Evolutionary conservation across 2,888 invertebrate genomes (phyloP), one percentile per base, ranked within the genome.

Genomic region (Zeuzera pyrina): DNA sequence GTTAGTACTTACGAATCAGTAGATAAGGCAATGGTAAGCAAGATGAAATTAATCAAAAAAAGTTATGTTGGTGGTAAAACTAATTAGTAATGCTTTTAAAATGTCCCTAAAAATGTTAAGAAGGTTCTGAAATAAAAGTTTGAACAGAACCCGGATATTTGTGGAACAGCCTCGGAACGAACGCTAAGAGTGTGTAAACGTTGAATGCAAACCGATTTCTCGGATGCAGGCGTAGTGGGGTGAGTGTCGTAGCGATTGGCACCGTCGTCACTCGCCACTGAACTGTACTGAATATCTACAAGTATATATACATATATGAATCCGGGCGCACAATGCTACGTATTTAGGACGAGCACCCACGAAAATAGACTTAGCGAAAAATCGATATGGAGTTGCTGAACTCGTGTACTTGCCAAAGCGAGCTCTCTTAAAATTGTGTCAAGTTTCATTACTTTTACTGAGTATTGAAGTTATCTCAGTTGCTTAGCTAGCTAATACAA

Each of bases 331-430:
- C 60, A 66, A 68, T 63, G 45, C 47, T 43, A 40, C 55, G 59
- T 54, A 64, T 70, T 68, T 55, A 60, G 57, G 51, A 41, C 42
- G 46, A 44, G 51, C 41, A 49, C 57, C 14, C 57, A 57, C 65
- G 58, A 60, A 67, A 67, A 73, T 66, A 69, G 63, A 64, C 62
- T 67, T 64, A 57, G 52, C 45, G 53, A 47, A 69, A 72, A 71
- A 72, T 73, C 72, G 61, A 71, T 72, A 58, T 37, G 36, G 45
- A 56, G 57, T 58, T 54, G 56, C 48, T 45, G 46, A 42, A 46
- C 32, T 39, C 41, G 34, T 38, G 47, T 50, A 46, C 52, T 53
- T 50, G 22, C 22, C 30, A 26, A 15, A 19, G 26, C 15, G 14
- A 30, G 25, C 30, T 34, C 34, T 34, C 28, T 29, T 13, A 34